Evolutionary conservation across 2,113 vertebrate species (phyloP), one percentile per base, ranked within the genome.

Genomic region (Melanotaenia duboulayi): DNA sequence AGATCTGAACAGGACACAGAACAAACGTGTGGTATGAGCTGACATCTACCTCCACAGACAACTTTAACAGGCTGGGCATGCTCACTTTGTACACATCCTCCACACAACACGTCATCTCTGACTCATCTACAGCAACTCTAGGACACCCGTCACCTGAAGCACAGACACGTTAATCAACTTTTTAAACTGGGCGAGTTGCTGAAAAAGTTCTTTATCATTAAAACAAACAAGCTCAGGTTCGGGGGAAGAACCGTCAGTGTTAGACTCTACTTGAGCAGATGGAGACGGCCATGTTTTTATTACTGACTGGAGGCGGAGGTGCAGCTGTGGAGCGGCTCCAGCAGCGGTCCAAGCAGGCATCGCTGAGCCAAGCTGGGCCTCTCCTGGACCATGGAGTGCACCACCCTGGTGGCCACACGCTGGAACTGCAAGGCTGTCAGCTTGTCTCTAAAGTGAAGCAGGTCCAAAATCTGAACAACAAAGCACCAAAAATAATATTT

Each of bases 31-130:
- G 50, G 22, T 23, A 4, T 2, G 23, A 7, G 13, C 49, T 11
- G 11, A 7, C 51, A 25, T 8, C 23, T 25, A 24, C 50, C 22
- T 51, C 2, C 28, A 28, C 28, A 28, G 28, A 28, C 3, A 28
- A 28, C 28, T 3, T 28, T 6, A 4, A 28, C 28, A 6, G 6
- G 23, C 51, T 23, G 24, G 5, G 20, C 20, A 2, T 42, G 25
- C 2, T 90, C 82, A 98, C 98, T 95, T 99, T 99, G 87, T 94
- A 93, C 2, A 97, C 56, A 37, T 96, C 96, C 66, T 97, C 96
- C 55, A 98, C 75, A 50, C 96, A 97, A n/a, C 76, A 83, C 0
- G 91, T 83, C 63, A 99, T 93, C 81, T 96, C 95, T 76, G 90
- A 88, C 85, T 99, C 98, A 50, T 94, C 84, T 77, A 97, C 95